Percentiles rank a stretch among this genome's conserved stretches.
Evolutionary conservation across 2,113 vertebrate species (phyloP).

Genomic region (Ascaphus truei): DNA sequence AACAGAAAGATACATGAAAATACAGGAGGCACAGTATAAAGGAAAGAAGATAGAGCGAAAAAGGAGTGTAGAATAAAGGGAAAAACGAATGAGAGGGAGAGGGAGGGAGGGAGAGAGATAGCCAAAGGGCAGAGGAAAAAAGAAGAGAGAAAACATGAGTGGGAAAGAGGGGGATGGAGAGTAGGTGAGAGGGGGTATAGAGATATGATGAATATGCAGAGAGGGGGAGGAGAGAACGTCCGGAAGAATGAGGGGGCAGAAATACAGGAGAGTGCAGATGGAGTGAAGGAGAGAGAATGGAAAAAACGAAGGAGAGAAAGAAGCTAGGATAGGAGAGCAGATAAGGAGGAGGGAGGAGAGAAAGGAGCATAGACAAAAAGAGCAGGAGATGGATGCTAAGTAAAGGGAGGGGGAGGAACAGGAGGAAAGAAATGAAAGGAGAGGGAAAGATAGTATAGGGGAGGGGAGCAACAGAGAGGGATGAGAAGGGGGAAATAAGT

Average conservation of each 20-base stretch:
- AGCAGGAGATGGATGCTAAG: background rate
- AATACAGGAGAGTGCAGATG: background rate
- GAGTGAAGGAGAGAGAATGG: background rate
- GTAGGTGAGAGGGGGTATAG: background rate
- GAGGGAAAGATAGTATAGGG: background rate
- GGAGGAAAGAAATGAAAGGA: background rate
- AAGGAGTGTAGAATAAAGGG: too few relatives aligned
- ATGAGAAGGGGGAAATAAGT: background rate
- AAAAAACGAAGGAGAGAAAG: background rate
- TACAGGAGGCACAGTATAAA: too few relatives aligned
- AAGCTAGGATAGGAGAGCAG: background rate
- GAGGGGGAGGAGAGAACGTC: background rate
- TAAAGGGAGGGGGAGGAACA: background rate
- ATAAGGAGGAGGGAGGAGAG: background rate
- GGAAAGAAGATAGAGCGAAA: too few relatives aligned
- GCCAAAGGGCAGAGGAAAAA: background rate
- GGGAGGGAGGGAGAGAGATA: background rate
- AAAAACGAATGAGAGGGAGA: background rate
- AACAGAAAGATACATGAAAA: too few relatives aligned
- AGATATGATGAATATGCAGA: constrained; percentile 8
- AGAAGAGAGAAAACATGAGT: background rate
- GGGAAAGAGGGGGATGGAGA: background rate
- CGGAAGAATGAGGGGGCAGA: background rate
- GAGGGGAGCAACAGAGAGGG: background rate
- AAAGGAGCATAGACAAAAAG: background rate